These are phyloP conservation scores for Gorsachius magnificus DNA, from an alignment of 2,797 vertebrate genomes.

Conservation along the genomic window DNA sequence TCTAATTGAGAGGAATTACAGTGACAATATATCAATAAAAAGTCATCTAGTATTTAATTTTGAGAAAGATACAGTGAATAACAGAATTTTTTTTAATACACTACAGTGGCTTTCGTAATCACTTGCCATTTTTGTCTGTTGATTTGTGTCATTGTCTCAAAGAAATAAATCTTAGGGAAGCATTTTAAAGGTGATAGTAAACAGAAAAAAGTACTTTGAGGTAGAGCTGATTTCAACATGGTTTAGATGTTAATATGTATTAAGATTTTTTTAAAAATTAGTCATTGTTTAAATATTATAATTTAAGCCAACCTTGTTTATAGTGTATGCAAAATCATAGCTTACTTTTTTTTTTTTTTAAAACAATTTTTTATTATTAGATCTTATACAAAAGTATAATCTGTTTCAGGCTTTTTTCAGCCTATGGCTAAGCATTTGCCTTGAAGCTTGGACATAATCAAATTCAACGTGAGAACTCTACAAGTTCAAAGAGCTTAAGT, in stretches of 20 bases:
- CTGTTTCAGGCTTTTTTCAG: neutral
- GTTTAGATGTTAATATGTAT: neutral
- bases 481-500: neutral
- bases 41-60: neutral
- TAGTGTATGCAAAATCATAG: neutral
- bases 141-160: neutral
- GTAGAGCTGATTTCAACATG: neutral
- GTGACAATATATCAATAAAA: neutral
- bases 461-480: neutral
- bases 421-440: neutral
- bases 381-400: neutral
- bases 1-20: neutral
- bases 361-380: neutral
- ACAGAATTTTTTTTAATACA: neutral
- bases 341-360: neutral
- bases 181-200: neutral
- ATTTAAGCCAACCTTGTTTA: no score
- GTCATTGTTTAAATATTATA: no score
- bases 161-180: neutral
- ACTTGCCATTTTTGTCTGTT: neutral
- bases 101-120: neutral
- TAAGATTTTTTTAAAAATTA: no score
- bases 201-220: neutral
- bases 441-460: neutral
- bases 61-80: neutral